Evolutionary conservation across 1,140 invertebrate genomes (phyloP), one percentile per base, ranked within the genome.

Genomic region (Helicoverpa armigera): DNA sequence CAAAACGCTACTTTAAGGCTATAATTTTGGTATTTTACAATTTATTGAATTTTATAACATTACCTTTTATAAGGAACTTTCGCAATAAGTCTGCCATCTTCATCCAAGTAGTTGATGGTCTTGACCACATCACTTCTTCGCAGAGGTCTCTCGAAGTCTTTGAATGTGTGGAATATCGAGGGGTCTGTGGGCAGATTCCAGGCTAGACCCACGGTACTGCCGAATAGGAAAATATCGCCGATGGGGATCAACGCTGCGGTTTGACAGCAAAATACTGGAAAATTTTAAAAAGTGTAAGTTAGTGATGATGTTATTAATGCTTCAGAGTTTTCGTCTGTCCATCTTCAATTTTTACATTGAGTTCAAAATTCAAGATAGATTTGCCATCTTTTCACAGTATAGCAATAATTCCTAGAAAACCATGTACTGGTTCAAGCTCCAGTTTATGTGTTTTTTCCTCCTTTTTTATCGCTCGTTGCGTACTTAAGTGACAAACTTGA

Each of bases 201-300:
- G 14, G 97, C 97, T 56, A 97, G 90, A 9, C 97, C 97, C 14
- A 96, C 97, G 4, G 97, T 98, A 69, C 96, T 95, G 58, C 97
- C 97, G 58, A 97, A 91, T 5, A 96, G 96, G 85, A 97, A 97
- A 29, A 96, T 95, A 82, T 96, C 95, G 14, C 95, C 94, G 12
- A 97, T 96, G n/a, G 95, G 96, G 43, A 96, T 92, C 54, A 95
- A 88, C 2, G 96, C 96, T 31, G 95, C 90, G 35, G 96, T 95
- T 31, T 97, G 97, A 84, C 96, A 89, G 85, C 96, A 97, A 84
- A 96, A 97, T 80, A 97, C 96, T 95, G 95, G 76, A 96, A 90
- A 89, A 43, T 16, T n/a, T 10, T 76, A 18, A 72, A 70, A 18
- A 4, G 43, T 29, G n/a, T 35, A 11, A 18, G 58, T 69, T 5